Conservation (phyloP, 2,888 invertebrate species). For the Diaprepes abbreviatus region DNA sequence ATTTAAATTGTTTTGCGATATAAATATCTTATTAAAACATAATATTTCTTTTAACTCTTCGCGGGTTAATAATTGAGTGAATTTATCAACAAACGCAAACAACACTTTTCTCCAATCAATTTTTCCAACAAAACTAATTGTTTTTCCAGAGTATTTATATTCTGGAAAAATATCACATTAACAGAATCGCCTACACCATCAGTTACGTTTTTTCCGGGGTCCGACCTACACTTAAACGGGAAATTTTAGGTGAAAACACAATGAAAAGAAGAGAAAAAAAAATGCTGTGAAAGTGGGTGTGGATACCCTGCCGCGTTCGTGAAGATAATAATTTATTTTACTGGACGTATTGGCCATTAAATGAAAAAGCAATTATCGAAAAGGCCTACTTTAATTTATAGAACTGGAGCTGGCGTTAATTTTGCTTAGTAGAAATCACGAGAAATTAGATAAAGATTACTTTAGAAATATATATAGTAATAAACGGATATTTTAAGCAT, state of each 20-base stretch:
- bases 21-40: too few species aligned
- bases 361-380: neutral
- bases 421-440: too few species aligned
- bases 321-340: neutral
- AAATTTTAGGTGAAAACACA: too few species aligned
- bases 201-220: neutral
- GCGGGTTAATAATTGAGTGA: too few species aligned
- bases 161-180: neutral
- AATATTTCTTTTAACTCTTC: too few species aligned
- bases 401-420: neutral
- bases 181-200: neutral
- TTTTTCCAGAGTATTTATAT: neutral
- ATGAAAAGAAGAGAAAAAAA: conserved; percentile 1
- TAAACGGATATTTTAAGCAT: neutral
- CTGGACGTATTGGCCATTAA: neutral
- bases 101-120: too few species aligned
- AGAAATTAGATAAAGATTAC: too few species aligned
- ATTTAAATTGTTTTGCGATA: too few species aligned
- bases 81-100: too few species aligned
- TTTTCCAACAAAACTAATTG: too few species aligned
- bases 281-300: neutral
- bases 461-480: neutral
- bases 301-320: neutral
- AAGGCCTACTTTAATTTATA: neutral
- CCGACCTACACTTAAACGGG: neutral